phyloP scores from a whole-genome alignment of 1,140 invertebrate genomes.

The Aphaenogaster rudis region DNA sequence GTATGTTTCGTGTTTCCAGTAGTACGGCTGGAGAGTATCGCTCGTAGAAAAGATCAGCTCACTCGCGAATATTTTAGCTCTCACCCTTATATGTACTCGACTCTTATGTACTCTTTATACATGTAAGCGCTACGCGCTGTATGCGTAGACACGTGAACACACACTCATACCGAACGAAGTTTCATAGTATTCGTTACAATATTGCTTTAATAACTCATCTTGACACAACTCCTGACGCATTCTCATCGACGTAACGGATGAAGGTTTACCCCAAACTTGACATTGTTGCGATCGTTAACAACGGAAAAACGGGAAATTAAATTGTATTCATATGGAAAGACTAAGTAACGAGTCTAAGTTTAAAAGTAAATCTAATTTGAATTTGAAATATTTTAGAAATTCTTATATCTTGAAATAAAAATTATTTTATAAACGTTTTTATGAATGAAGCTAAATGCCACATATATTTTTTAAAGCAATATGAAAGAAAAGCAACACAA shows the following conservation, averaged over 20 bases:
- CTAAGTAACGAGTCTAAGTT: background rate
- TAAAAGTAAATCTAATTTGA: conserved; percentile 5
- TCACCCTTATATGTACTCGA: background rate
- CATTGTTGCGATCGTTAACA: conserved; percentile 52
- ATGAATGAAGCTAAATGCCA: background rate
- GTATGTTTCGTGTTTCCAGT: conserved; percentile 56
- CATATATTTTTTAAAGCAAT: background rate
- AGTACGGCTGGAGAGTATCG: conserved; percentile 64
- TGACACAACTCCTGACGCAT: conserved; percentile 54
- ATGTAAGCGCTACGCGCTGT: background rate
- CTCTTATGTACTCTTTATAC: conserved; percentile 1
- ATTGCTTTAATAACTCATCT: conserved; percentile 71
- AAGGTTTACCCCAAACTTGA: conserved; percentile 44
- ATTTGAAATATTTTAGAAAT: background rate
- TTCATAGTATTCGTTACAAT: conserved; percentile 59
- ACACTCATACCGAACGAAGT: background rate
- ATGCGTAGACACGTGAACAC: background rate
- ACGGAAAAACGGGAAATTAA: background rate
- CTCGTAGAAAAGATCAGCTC: conserved; percentile 53
- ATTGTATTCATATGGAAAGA: background rate
- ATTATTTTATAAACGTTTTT: background rate
- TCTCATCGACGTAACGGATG: conserved; percentile 64
- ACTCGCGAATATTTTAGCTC: conserved; percentile 57
- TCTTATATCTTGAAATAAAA: background rate
- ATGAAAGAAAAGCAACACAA: background rate